Conservation (phyloP, 2,113 vertebrate species). For the Rutilus rutilus region DNA sequence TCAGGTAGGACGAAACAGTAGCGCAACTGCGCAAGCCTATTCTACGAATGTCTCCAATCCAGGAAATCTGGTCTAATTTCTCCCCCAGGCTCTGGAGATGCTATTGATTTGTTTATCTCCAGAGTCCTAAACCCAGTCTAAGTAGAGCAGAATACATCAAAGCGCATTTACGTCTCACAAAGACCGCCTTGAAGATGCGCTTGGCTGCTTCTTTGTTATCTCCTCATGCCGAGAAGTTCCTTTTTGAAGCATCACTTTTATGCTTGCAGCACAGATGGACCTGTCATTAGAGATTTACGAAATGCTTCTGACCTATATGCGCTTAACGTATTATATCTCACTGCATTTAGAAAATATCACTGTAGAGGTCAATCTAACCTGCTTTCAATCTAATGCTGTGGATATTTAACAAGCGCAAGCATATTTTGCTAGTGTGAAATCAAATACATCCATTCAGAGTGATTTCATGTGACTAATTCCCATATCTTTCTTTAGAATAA, state of each 20-base stretch:
- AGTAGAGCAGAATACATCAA: slow-evolving; percentile 53
- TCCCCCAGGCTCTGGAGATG: slow-evolving; percentile 24
- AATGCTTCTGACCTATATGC: slow-evolving; percentile 28
- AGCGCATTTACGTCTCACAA: slow-evolving; percentile 41
- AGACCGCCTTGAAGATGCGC: slow-evolving; percentile 26
- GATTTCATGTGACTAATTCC: neutral
- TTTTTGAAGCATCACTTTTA: slow-evolving; percentile 44
- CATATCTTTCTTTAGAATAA: neutral
- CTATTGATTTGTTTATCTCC: slow-evolving; percentile 52
- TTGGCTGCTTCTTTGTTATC: slow-evolving; percentile 46
- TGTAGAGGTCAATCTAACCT: slow-evolving; percentile 10
- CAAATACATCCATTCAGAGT: neutral
- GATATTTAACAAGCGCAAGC: neutral
- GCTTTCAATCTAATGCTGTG: neutral
- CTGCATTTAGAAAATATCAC: slow-evolving; percentile 36
- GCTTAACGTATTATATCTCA: slow-evolving; percentile 51
- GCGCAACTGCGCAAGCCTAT: slow-evolving; percentile 1
- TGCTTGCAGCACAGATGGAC: slow-evolving; percentile 35
- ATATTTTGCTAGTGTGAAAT: neutral
- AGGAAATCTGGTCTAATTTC: slow-evolving; percentile 34
- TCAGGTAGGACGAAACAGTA: slow-evolving; percentile 3
- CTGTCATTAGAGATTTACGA: slow-evolving; percentile 38
- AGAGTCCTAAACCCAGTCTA: slow-evolving; percentile 40
- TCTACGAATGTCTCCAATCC: slow-evolving; percentile 25
- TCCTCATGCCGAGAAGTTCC: slow-evolving; percentile 29